Evolutionary conservation across 92 coral and sea anemone genomes (phyloP), one percentile per base, ranked within the genome.

Genomic region (Pocillopora meandrina): DNA sequence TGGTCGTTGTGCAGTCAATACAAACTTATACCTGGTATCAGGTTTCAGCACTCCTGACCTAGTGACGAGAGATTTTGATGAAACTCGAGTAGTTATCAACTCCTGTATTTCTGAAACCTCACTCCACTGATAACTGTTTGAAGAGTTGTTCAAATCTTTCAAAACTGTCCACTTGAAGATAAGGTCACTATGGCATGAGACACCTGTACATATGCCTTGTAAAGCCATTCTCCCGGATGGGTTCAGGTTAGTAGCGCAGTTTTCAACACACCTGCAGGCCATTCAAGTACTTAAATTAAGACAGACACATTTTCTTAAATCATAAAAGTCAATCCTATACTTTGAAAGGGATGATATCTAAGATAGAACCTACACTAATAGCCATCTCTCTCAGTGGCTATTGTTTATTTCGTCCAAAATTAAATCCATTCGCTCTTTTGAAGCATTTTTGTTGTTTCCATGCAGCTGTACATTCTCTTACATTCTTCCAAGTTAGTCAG

Each of bases 211-310:
- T 64, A 65, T 0, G 78, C 88, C 58, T n/a, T 47, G 74, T 92
- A 93, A 56, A 72, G 75, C 89, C 36, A 93, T n/a, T 56, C 90
- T 86, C 18, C 88, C 56, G 8, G 93, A 82, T 17, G 94, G 94
- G 69, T 88, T 87, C 9, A 84, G 72, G 23, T 85, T 86, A 69
- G 75, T 12, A 13, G 73, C 78, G 72, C 96, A 93, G 62, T 93
- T 93, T 64, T 88, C 86, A 19, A 82, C 83, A 79, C 96, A 93
- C 1, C 96, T 93, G 86, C 0, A 14, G 0, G 13, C 10, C 9
- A 9, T 23, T 67, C 12, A 15, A 67, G 34, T 12, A 33, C 2
- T 12, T 9, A 4, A 67, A 1, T 42, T 42, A 5, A 5, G 5
- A 42, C 49, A 42, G 49, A 42, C 5, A 2, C 5, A 42, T 42